Evolutionary conservation across 2,888 invertebrate species (phyloP), one percentile per base, ranked within the genome.

Genomic region (Agriotes lineatus): DNA sequence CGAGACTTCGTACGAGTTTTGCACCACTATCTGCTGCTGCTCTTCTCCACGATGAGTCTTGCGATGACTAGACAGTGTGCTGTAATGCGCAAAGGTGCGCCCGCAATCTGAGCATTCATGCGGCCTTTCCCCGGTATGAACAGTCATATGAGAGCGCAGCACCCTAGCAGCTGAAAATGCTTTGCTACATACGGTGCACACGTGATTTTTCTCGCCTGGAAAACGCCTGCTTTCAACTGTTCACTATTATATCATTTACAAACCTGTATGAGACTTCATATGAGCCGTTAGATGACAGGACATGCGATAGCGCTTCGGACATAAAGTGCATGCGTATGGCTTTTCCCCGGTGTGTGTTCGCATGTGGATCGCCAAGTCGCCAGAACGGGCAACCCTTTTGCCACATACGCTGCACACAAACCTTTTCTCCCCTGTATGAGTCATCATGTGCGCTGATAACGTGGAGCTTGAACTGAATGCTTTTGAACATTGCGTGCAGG

Each of bases 191-290:
- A 74, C 45, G 0, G 18, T 19, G 62, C 78, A 78, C 0, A 74
- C 22, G 52, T 74, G 71, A 59, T 74, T 70, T 44, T 75, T 77
- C 48, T 78, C 77, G 14, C 77, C 77, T 76, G 37, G 30, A 76
- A 74, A n/a, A 39, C 35, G 50, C 2, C 14, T 14, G 6, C 12
- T 7, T 39, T 1, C 22, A 60, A 60, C 19, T 19, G 44, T 39
- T n/a, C 9, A 54, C 37, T 39, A 37, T 22, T 16, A 6, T 42
- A 39, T 5, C 0, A 18, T 33, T 37, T 16, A 30, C 16, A 63
- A 69, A 80, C 81, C 81, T 69, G 80, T 80, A 64, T 80, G 82
- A 2, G 76, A 74, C 74, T 79, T 81, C 77, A 81, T 79, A 57
- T 82, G 82, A 3, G 77, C 77, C 0, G 75, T 74, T 37, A 82